These are phyloP conservation scores for Oeneis ivallda DNA, from an alignment of 2,888 invertebrate genomes.

Conservation along the genomic window DNA sequence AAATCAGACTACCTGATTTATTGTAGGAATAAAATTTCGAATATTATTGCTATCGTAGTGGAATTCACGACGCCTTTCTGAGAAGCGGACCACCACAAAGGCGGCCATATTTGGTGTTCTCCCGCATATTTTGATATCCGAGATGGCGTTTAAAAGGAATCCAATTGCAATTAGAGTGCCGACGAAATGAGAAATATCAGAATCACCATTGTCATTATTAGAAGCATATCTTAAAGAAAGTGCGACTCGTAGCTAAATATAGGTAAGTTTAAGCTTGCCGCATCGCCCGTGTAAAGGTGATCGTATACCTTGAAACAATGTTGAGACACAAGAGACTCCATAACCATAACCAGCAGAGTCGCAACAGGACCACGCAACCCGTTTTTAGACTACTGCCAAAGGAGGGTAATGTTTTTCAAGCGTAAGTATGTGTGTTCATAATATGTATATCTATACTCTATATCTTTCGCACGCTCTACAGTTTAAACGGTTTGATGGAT, in stretches of 20 bases:
- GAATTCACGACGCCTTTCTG: constrained; percentile 29
- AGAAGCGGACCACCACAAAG: constrained; percentile 37
- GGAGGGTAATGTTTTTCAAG: no score
- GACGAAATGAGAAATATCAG: constrained; percentile 12
- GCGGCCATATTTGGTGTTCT: constrained; percentile 49
- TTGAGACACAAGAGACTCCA: no score
- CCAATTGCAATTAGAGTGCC: constrained; percentile 43
- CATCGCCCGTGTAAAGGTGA: not conserved
- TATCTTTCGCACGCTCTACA: no score
- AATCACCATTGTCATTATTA: not conserved
- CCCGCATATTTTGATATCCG: constrained; percentile 53
- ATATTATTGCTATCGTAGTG: constrained; percentile 16
- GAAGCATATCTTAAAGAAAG: not conserved
- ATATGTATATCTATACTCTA: no score
- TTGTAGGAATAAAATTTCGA: constrained; percentile 15
- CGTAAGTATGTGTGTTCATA: no score
- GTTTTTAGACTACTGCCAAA: no score
- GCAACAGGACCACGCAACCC: no score
- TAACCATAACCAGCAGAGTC: no score
- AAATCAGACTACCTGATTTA: constrained; percentile 22
- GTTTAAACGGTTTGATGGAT: no score
- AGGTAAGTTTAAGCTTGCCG: not conserved
- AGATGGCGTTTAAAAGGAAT: constrained; percentile 51
- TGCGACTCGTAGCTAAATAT: not conserved
- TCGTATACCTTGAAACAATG: no score